Conservation (phyloP, 2,888 invertebrate genomes). For the Agapostemon virescens region DNA sequence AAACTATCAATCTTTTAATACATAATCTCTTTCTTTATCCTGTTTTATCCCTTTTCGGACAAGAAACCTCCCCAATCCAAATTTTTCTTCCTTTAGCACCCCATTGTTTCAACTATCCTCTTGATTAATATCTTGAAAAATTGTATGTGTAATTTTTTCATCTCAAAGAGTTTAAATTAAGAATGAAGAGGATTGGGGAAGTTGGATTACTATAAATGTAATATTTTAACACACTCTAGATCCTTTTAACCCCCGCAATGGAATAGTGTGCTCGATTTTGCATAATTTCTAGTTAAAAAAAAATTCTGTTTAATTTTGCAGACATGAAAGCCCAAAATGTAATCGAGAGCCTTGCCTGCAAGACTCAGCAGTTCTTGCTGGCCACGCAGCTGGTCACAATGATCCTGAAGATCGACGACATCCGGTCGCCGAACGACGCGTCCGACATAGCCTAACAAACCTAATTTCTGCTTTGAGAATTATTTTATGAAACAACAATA, state of each 20-base stretch:
- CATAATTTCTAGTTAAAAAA: too few species aligned
- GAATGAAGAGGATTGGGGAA: too few species aligned
- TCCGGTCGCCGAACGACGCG: conserved; percentile 83
- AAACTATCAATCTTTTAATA: neutral
- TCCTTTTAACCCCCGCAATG: too few species aligned
- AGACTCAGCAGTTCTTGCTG: conserved; percentile 97
- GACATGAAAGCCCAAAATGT: conserved; percentile 98
- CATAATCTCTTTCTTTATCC: neutral
- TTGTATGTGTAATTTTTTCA: too few species aligned
- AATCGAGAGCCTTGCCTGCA: conserved; percentile 97
- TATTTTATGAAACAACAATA: conserved; percentile 37
- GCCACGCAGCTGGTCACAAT: conserved; percentile 99
- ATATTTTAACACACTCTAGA: too few species aligned
- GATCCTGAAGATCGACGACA: conserved; percentile 99
- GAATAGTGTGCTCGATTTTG: too few species aligned
- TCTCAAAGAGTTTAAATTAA: neutral
- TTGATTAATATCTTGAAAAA: neutral
- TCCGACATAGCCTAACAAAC: conserved; percentile 58
- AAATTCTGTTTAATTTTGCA: conserved; percentile 73
- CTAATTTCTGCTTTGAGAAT: conserved; percentile 35
- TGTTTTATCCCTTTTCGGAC: neutral
- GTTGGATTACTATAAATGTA: too few species aligned
- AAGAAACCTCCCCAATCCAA: too few species aligned
- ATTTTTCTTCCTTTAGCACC: too few species aligned
- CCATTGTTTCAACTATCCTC: too few species aligned